Base-by-base conservation (phyloP, 2,888 invertebrate genomes). In the Seladonia tumulorum region DNA sequence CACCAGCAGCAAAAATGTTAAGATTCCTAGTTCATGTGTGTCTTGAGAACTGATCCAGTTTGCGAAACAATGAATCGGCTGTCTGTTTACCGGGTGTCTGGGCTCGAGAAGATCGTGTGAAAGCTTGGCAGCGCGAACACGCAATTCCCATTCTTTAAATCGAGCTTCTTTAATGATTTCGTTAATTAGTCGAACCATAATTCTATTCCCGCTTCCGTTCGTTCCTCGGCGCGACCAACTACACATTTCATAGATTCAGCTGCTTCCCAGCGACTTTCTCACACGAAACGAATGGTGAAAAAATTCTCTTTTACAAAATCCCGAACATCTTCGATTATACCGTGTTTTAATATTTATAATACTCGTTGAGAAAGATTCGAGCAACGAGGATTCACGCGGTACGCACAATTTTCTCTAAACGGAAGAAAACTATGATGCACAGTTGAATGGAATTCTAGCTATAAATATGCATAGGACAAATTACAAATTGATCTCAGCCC, bases 141-240 rank as follows among this genome's bases (percentile, higher is more conserved):
- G 35, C 73, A 74, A 76, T 81, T 68, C 81, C 57, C 29, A 81
- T 84, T 88, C 74, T 35, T 88, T 84, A 82, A 84, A 74, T 73
- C 68, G 63, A 57, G 76, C 42, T 35, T 60, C 72, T 75, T 85
- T 84, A 73, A 82, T 72, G 66, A 76, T 86, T 87, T 80, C 75
- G 76, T 87, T 89, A 89, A 89, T 89, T 89, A 89, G 82, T 57
- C 79, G 77, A 71, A 57, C 84, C 71, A 74, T 81, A 82, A 47
- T 76, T 79, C 47, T 47, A 76, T 57, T 75, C 81, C 72, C 63
- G 42, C 82, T 87, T 85, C 82, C 75, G 70, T 16, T 76, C 76
- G 63, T 35, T 39, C 39, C 14, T 66, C 57, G 12, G 25, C 22
- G 42, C 42, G 53, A 22, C 35, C 39, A 66, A 68, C 73, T 68